Percentiles rank a stretch among this genome's conserved stretches.
Evolutionary conservation across 2,113 vertebrate species (phyloP).

Genomic region (Agapornis roseicollis): DNA sequence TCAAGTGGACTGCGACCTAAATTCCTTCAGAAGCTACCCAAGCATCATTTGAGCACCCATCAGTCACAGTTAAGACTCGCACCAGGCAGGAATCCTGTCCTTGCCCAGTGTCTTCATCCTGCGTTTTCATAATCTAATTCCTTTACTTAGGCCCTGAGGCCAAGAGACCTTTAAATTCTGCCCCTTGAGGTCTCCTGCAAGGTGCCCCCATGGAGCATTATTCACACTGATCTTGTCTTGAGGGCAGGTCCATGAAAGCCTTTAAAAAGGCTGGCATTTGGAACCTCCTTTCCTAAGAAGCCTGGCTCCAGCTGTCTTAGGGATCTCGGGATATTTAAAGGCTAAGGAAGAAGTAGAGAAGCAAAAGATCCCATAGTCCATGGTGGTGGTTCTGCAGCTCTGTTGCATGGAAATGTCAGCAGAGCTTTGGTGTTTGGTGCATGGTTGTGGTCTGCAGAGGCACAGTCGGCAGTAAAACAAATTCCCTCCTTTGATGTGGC

Average conservation of each 20-base stretch:
- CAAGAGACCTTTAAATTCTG: background rate
- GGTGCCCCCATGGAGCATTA: background rate
- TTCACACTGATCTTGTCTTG: background rate
- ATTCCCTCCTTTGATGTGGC: background rate
- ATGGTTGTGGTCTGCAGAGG: background rate
- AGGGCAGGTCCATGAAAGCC: background rate
- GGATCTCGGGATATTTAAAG: background rate
- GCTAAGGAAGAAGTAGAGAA: background rate
- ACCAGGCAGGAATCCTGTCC: background rate
- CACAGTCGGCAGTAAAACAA: background rate
- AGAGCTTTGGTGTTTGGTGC: background rate
- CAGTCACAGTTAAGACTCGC: background rate
- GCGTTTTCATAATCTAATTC: background rate
- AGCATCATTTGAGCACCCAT: background rate
- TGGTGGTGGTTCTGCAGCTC: background rate
- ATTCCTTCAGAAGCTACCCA: background rate
- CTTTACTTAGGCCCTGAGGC: background rate
- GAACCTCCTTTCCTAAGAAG: background rate
- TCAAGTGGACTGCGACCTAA: background rate
- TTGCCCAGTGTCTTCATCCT: background rate
- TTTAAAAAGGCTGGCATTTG: background rate
- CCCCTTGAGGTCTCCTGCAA: background rate
- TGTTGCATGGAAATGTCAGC: fast-evolving
- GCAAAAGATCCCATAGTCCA: background rate
- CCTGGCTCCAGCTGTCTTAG: background rate